Conservation (phyloP, 2,797 vertebrate species). For the Microctenopoma lineatum region DNA sequence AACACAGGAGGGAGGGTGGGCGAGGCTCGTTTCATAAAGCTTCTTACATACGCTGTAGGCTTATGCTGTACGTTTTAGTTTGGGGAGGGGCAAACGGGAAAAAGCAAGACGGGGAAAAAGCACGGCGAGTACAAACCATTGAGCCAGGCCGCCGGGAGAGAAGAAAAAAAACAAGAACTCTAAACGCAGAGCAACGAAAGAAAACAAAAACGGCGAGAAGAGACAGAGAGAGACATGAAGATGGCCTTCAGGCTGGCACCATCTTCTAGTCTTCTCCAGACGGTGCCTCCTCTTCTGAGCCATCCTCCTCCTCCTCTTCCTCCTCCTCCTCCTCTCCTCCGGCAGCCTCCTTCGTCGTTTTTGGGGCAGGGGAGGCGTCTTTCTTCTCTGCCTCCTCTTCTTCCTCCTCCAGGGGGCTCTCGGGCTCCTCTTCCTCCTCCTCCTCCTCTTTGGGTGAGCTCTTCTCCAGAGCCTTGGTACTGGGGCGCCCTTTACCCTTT, state of each 20-base stretch:
- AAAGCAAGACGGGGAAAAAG: slow-evolving; percentile 42
- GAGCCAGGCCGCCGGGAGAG: slow-evolving; percentile 80
- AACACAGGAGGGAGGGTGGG: background rate
- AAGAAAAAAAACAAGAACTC: slow-evolving; percentile 35
- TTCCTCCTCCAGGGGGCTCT: slow-evolving; percentile 85
- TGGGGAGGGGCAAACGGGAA: background rate
- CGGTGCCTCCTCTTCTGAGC: slow-evolving; percentile 95
- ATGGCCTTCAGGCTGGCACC: slow-evolving; percentile 53
- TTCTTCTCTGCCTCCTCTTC: slow-evolving; percentile 89
- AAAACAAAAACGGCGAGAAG: slow-evolving; percentile 56
- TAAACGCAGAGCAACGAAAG: slow-evolving; percentile 70
- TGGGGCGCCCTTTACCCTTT: slow-evolving; percentile 95
- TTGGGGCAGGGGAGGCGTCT: slow-evolving; percentile 87
- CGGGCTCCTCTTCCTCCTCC: slow-evolving; percentile 73
- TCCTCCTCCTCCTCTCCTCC: slow-evolving; percentile 80
- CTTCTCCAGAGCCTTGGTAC: slow-evolving; percentile 94
- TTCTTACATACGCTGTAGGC: slow-evolving; percentile 26
- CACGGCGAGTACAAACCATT: slow-evolving; percentile 80
- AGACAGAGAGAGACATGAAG: slow-evolving; percentile 47
- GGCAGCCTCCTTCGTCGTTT: slow-evolving; percentile 80
- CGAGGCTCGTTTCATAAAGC: slow-evolving; percentile 3
- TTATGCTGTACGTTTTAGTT: slow-evolving; percentile 32
- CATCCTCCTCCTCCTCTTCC: slow-evolving; percentile 88
- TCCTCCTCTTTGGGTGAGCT: slow-evolving; percentile 94
- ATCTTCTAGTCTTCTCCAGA: slow-evolving; percentile 96